Evolutionary conservation across 1,140 invertebrate genomes (phyloP).

Genomic region (Ceratitis capitata): DNA sequence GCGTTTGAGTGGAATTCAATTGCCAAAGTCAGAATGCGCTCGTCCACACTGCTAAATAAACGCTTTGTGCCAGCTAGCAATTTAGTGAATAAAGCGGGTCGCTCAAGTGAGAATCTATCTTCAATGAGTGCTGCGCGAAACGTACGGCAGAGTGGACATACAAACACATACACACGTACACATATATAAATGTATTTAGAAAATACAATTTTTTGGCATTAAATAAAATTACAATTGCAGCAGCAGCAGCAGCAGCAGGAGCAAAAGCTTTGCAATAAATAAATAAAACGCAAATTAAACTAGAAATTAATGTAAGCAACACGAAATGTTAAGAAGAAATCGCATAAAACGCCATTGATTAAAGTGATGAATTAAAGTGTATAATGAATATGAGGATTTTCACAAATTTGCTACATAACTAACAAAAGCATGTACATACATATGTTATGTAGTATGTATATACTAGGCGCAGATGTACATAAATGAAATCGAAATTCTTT

Average conservation of each 20-base stretch:
- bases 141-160: not conserved
- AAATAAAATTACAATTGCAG: conserved; percentile 4
- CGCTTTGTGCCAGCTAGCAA: not conserved
- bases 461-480: too few species aligned
- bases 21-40: not conserved
- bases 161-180: too few species aligned
- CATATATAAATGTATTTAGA: not conserved
- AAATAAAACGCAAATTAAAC: conserved; percentile 24
- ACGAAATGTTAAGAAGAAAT: not conserved
- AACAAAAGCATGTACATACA: not conserved
- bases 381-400: not conserved
- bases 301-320: conserved; percentile 11
- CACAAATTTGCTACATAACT: too few species aligned
- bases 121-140: not conserved
- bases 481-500: not conserved
- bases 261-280: not conserved
- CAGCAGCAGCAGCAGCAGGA: not conserved
- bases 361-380: not conserved
- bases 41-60: not conserved
- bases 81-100: conserved; percentile 27
- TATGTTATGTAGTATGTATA: not conserved
- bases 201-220: not conserved
- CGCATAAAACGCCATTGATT: not conserved
- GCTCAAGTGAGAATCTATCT: conserved; percentile 36
- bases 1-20: not conserved